Conservation (phyloP, 2,797 vertebrate genomes). For the Periparus ater region DNA sequence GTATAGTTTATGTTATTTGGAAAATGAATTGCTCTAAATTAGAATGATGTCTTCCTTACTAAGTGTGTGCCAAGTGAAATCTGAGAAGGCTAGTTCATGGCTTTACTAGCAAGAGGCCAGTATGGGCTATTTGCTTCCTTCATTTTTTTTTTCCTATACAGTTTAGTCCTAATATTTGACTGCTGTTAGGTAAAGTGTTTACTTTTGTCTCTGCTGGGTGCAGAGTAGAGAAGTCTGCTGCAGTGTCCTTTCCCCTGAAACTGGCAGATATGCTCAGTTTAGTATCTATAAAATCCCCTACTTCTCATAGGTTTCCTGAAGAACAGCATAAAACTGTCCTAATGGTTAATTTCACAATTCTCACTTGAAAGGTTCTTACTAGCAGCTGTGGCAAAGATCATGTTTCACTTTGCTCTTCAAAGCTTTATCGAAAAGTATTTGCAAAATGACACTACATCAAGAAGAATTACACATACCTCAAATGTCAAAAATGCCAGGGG, state of each 20-base stretch:
- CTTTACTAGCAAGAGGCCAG: background rate
- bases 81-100: background rate
- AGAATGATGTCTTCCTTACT: background rate
- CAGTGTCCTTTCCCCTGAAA: background rate
- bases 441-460: background rate
- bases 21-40: background rate
- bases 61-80: background rate
- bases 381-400: background rate
- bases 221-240: background rate
- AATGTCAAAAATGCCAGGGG: background rate
- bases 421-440: background rate
- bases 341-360: background rate
- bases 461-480: background rate
- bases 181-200: background rate
- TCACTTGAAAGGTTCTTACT: background rate
- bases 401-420: background rate
- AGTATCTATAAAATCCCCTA: background rate
- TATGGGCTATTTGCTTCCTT: background rate
- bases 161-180: background rate
- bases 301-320: background rate
- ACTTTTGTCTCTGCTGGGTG: background rate
- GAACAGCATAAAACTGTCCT: background rate
- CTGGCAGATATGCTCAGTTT: background rate
- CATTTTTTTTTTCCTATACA: background rate
- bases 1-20: background rate